phyloP scores from a whole-genome alignment of 2,797 vertebrate genomes.

The Sebastes minor region DNA sequence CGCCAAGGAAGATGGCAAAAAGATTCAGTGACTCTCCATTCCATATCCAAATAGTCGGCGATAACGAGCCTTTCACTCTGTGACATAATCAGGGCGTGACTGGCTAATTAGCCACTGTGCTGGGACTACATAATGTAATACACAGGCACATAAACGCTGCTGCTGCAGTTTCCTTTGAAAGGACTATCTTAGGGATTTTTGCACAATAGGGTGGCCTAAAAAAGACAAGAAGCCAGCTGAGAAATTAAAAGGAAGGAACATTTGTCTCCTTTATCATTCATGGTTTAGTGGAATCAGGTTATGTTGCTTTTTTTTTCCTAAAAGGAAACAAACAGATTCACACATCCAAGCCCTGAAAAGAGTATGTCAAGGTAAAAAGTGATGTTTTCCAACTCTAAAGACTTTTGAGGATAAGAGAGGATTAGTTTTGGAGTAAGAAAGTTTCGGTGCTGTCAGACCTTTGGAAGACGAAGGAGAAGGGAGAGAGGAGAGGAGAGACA shows the following conservation, averaged over 20 bases:
- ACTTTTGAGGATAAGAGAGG: neutral
- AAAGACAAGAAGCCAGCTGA: neutral
- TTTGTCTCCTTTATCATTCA: constrained; percentile 46
- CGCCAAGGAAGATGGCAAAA: neutral
- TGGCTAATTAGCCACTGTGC: constrained; percentile 14
- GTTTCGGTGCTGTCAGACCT: constrained; percentile 6
- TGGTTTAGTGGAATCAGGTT: neutral
- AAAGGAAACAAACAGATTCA: neutral
- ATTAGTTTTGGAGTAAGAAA: constrained; percentile 4
- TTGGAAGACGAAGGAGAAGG: neutral
- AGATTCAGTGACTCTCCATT: neutral
- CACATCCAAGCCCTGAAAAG: neutral
- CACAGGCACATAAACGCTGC: constrained; percentile 8
- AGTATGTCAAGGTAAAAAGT: neutral
- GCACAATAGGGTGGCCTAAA: constrained; percentile 22
- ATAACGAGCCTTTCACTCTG: neutral
- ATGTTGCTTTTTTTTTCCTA: neutral
- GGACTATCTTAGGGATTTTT: neutral
- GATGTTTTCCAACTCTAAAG: neutral
- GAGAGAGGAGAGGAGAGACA: neutral
- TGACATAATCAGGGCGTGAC: constrained; percentile 25
- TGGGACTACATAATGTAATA: neutral
- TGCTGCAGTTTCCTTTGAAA: constrained; percentile 18
- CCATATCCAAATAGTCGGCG: neutral
- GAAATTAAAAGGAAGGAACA: neutral